Base-by-base conservation (phyloP, 37 sponge, comb jelly and placozoan genomes). In the Hormiphora californensis region DNA sequence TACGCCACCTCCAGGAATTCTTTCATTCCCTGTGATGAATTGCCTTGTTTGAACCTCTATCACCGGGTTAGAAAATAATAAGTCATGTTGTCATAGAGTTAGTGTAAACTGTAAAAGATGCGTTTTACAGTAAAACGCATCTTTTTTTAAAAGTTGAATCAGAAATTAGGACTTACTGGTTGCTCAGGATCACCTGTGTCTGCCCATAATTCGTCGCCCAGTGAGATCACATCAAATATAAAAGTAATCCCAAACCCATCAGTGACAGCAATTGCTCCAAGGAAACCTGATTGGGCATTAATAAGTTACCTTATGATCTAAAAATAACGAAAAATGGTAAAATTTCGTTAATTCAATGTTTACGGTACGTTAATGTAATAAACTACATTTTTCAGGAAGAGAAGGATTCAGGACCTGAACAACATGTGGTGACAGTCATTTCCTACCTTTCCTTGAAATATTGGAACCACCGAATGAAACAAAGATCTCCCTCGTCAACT, bases 381-480 rank as follows among this genome's bases (percentile, higher is more conserved):
- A n/a, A n/a, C n/a, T n/a, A n/a, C n/a, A n/a, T n/a, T n/a, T n/a
- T n/a, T n/a, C n/a, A n/a, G n/a, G n/a, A n/a, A n/a, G n/a, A n/a
- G n/a, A n/a, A n/a, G n/a, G n/a, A n/a, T n/a, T n/a, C n/a, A n/a
- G n/a, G n/a, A n/a, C n/a, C n/a, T n/a, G n/a, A n/a, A n/a, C n/a
- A n/a, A n/a, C n/a, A n/a, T n/a, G n/a, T n/a, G n/a, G n/a, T n/a
- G n/a, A n/a, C n/a, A n/a, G n/a, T n/a, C n/a, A n/a, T n/a, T n/a
- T n/a, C n/a, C n/a, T n/a, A n/a, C n/a, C 61, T 25, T 57, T 31
- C 7, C 61, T 5, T 57, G 61, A 57, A 30, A 57, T 57, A 30
- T 57, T 57, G 61, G n/a, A 30, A 28, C 61, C 61, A 5, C 61
- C 61, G 61, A 57, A 57, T 31, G 61, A 57, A 30, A 57, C 61